A percentile compares a stretch with the other conserved stretches of the same genome.
These are phyloP conservation scores for Ctenopoma kingsleyae DNA, from an alignment of 2,797 vertebrate species.

Conservation along the genomic window DNA sequence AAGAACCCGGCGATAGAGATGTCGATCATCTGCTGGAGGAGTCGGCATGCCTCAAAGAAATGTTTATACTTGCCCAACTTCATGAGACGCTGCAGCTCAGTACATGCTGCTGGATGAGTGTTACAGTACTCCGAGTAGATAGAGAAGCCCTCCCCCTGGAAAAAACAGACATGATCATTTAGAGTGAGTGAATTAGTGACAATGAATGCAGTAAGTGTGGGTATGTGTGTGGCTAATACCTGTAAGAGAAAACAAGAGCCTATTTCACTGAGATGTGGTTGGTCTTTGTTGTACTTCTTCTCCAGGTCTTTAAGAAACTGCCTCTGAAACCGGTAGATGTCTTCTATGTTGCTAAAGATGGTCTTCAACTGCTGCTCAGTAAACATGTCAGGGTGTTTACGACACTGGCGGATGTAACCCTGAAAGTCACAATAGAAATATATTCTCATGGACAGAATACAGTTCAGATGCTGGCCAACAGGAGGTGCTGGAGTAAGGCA, in stretches of 20 bases:
- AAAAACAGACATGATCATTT: background rate
- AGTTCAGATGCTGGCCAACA: constrained; percentile 57
- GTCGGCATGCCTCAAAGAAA: constrained; percentile 97
- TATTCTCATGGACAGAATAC: constrained; percentile 5
- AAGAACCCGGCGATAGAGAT: constrained; percentile 97
- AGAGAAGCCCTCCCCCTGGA: constrained; percentile 93
- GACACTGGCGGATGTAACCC: constrained; percentile 98
- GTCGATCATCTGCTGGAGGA: constrained; percentile 98
- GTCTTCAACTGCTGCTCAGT: constrained; percentile 90
- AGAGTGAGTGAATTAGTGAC: background rate
- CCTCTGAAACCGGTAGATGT: constrained; percentile 97
- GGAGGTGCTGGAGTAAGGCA: constrained; percentile 45
- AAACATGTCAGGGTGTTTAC: constrained; percentile 96
- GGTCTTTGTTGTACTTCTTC: constrained; percentile 94
- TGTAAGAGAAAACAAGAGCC: constrained; percentile 96
- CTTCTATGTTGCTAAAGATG: constrained; percentile 99
- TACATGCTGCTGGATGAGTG: constrained; percentile 92
- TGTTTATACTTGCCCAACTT: constrained; percentile 93
- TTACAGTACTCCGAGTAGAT: constrained; percentile 99
- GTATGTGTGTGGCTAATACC: constrained; percentile 67
- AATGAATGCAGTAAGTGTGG: background rate
- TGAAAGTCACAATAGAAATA: constrained; percentile 61
- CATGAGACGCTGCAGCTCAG: constrained; percentile 93
- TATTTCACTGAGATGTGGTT: constrained; percentile 95
- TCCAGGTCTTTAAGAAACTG: constrained; percentile 95